Percentiles rank a stretch among this genome's conserved stretches.
phyloP scores from a whole-genome alignment of 2,888 invertebrate genomes.

The Hoplodrina blanda region DNA sequence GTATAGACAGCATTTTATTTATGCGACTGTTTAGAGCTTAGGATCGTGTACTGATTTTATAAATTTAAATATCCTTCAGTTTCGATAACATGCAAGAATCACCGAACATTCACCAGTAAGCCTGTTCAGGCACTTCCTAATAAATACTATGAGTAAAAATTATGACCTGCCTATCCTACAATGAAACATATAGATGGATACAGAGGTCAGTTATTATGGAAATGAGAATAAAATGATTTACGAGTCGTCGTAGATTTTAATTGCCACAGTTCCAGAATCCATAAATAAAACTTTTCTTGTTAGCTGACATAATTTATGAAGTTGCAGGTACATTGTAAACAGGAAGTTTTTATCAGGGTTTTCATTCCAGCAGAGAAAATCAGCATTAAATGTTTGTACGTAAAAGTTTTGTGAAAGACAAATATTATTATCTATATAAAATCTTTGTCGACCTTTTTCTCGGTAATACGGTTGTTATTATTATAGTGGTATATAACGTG shows the following conservation, averaged over 20 bases:
- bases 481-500: too few species aligned
- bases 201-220: not conserved
- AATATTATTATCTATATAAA: not conserved
- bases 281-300: slow-evolving; percentile 17
- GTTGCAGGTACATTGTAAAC: not conserved
- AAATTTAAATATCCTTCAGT: too few species aligned
- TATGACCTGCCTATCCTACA: not conserved
- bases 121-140: too few species aligned
- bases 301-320: slow-evolving; percentile 5
- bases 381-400: not conserved
- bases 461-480: not conserved
- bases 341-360: not conserved
- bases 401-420: slow-evolving; percentile 5
- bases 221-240: not conserved
- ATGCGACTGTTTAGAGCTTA: too few species aligned
- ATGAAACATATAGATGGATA: not conserved
- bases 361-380: not conserved
- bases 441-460: not conserved
- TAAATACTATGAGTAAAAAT: too few species aligned
- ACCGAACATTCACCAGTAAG: too few species aligned
- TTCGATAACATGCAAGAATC: too few species aligned
- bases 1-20: too few species aligned
- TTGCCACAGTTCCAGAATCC: not conserved
- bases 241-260: not conserved
- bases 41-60: too few species aligned